These are phyloP conservation scores for Alviniconcha strummeri DNA, from an alignment of 2,888 invertebrate genomes.

Conservation along the genomic window DNA sequence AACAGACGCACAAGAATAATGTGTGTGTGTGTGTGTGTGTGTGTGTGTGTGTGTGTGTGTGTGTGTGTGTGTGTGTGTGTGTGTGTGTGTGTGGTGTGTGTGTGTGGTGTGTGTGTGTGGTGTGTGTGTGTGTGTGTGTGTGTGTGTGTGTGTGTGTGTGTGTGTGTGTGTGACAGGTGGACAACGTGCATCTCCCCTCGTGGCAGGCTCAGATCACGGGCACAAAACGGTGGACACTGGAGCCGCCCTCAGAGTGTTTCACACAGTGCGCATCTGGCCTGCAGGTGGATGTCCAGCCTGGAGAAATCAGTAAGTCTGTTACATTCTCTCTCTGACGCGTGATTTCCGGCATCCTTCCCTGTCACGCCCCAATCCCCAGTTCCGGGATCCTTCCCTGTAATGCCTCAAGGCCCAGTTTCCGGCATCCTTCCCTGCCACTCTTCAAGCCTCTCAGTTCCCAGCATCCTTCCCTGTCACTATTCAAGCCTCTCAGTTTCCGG, in stretches of 20 bases:
- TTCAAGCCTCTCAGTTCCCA: too few species aligned
- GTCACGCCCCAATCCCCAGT: too few species aligned
- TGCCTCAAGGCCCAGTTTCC: too few species aligned
- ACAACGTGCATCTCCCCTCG: constrained; percentile 93
- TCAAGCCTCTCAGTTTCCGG: too few species aligned
- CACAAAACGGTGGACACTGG: constrained; percentile 89
- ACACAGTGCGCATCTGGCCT: constrained; percentile 82
- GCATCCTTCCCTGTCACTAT: too few species aligned
- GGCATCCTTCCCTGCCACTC: too few species aligned
- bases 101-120: background rate
- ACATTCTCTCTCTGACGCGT: background rate
- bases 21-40: background rate
- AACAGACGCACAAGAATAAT: too few species aligned
- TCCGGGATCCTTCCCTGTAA: too few species aligned
- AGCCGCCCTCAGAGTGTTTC: constrained; percentile 94
- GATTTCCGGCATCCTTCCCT: too few species aligned
- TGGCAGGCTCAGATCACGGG: constrained; percentile 98
- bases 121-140: background rate
- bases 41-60: constrained; percentile 15
- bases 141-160: constrained; percentile 5
- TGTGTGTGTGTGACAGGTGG: constrained; percentile 81
- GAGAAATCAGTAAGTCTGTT: constrained; percentile 87
- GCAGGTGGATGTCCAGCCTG: constrained; percentile 84
- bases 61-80: background rate
- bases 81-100: background rate